phyloP scores from a whole-genome alignment of 2,113 vertebrate genomes.

The Abramis brama region DNA sequence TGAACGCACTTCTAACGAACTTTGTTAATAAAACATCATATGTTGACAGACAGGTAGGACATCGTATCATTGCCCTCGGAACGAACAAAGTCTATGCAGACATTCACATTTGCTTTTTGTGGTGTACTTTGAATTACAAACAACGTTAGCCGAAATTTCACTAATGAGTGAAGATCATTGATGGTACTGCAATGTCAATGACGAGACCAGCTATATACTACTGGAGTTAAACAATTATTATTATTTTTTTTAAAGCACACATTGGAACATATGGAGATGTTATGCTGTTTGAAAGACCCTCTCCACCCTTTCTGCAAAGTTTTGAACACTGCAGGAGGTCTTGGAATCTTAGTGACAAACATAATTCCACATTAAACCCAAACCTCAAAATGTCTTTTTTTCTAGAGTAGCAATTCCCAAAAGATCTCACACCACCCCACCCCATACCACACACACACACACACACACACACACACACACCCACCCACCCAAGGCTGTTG shows the following conservation, averaged over 20 bases:
- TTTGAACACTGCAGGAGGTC: slow-evolving; percentile 21
- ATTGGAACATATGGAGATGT: slow-evolving; percentile 16
- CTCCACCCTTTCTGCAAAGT: slow-evolving; percentile 4
- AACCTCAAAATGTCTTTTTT: slow-evolving; percentile 49
- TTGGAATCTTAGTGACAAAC: slow-evolving; percentile 22
- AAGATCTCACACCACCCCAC: slow-evolving; percentile 31
- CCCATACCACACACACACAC: neutral
- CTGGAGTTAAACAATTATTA: too few species aligned
- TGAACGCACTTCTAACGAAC: too few species aligned
- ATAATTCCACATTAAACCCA: slow-evolving; percentile 48
- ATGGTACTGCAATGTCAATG: neutral
- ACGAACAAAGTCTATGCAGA: too few species aligned
- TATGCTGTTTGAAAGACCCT: slow-evolving; percentile 13
- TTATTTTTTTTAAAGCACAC: too few species aligned
- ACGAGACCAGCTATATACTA: too few species aligned
- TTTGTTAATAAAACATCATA: too few species aligned
- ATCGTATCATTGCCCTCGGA: too few species aligned
- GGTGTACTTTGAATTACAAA: neutral
- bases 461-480: neutral
- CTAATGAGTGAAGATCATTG: neutral
- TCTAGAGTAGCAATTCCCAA: slow-evolving; percentile 17
- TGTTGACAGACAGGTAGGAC: too few species aligned
- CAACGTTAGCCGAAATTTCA: neutral
- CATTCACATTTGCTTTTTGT: neutral
- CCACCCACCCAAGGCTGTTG: slow-evolving; percentile 8